Evolutionary conservation across 2,888 invertebrate species (phyloP), one percentile per base, ranked within the genome.

Genomic region (Mycogona germanica): DNA sequence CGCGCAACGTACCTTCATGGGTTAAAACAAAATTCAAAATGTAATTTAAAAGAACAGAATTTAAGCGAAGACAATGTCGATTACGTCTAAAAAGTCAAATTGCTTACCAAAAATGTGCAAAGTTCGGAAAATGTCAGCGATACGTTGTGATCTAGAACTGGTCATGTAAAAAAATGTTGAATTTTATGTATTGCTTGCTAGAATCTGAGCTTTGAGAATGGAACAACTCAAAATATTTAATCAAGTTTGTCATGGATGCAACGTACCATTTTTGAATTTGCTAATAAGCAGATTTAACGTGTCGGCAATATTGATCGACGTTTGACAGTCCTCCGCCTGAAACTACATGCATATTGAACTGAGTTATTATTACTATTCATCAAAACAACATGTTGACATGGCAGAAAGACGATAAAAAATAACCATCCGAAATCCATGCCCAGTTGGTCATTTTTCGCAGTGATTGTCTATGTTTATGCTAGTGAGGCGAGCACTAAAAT

Each of bases 91-190:
- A 12, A 12, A 12, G 35, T 35, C 35, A 35, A 12, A n/a, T 32
- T 41, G 9, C 29, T 49, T 49, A 49, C 49, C 25, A 49, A 35
- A 38, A 49, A 49, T 14, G 25, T 37, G 28, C 49, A 49, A 14
- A 21, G 23, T 4, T 35, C 26, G 6, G 37, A 23, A n/a, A 49
- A 12, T n/a, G 38, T n/a, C 1, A 12, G 4, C 21, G 37, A 32
- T 12, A 37, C 14, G 9, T 12, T 21, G 25, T 49, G 38, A 49
- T 49, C 38, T 5, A 35, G 4, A 38, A 38, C 49, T 49, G 17
- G 1, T 37, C 35, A 30, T 21, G 21, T 44, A 5, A 44, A 44
- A 44, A 44, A n/a, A n/a, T n/a, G n/a, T 6, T 38, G 17, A 38
- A 9, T 5, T 9, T 19, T 19, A 38, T 3, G 9, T 5, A 5